phyloP scores from a whole-genome alignment of 2,113 vertebrate species.

The Carassius gibelio region DNA sequence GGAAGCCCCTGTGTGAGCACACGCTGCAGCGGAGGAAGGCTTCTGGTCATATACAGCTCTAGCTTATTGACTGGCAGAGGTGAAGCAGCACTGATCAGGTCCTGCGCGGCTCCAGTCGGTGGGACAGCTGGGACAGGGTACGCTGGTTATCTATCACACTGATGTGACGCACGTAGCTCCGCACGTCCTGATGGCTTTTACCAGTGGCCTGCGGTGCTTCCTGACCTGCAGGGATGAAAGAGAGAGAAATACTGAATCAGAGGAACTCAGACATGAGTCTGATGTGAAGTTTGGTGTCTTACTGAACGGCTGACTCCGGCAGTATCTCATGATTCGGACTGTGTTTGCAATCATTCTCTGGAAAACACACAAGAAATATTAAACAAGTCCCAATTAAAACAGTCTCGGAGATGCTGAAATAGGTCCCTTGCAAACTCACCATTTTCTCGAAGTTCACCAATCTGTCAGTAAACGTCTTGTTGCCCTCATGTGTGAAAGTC shows the following conservation, averaged over 20 bases:
- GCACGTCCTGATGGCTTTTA: conserved; percentile 94
- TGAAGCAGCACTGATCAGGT: conserved; percentile 80
- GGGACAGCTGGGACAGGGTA: conserved; percentile 94
- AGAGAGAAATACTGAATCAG: not conserved
- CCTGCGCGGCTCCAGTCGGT: conserved; percentile 90
- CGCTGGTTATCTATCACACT: conserved; percentile 98
- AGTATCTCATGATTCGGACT: conserved; percentile 89
- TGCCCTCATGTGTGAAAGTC: conserved; percentile 98
- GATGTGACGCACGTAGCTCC: conserved; percentile 92
- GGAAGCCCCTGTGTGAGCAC: not conserved
- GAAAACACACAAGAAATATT: conserved; percentile 65
- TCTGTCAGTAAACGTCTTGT: conserved; percentile 94
- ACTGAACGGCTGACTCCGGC: conserved; percentile 93
- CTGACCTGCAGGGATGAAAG: conserved; percentile 76
- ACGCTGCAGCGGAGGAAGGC: not conserved
- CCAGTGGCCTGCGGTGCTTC: conserved; percentile 82
- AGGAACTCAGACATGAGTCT: not conserved
- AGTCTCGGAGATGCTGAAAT: conserved; percentile 12
- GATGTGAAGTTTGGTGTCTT: conserved; percentile 68
- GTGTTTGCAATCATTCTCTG: conserved; percentile 98
- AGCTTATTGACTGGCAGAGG: conserved; percentile 70
- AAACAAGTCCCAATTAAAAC: conserved; percentile 24
- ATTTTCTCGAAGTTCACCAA: conserved; percentile 99
- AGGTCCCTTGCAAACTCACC: conserved; percentile 77
- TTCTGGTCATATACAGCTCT: conserved; percentile 21